Percentiles rank a stretch among this genome's conserved stretches.
These are phyloP conservation scores for Hippocampus guttulatus DNA, from an alignment of 2,113 vertebrate genomes.

Conservation along the genomic window DNA sequence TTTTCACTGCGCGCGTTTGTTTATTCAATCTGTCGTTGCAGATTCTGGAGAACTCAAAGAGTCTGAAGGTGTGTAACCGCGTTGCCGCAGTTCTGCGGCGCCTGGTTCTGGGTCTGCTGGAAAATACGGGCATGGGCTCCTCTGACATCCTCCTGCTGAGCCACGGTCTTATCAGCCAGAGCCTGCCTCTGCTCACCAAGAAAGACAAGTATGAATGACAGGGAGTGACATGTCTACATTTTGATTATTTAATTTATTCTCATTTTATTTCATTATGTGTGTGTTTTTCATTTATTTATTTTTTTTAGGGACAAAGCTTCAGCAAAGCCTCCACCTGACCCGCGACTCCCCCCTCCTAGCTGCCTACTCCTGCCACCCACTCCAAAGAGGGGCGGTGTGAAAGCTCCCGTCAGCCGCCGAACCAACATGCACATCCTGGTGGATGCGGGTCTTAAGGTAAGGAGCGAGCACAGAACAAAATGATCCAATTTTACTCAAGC, in stretches of 20 bases:
- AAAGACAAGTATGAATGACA: conserved; percentile 79
- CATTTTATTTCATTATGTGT: neutral
- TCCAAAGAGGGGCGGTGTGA: conserved; percentile 82
- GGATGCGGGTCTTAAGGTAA: conserved; percentile 87
- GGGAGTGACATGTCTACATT: neutral
- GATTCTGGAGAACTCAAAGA: conserved; percentile 84
- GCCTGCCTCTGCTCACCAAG: conserved; percentile 86
- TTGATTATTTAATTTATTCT: neutral
- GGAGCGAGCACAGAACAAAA: neutral
- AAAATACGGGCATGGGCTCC: conserved; percentile 79
- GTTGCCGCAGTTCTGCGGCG: conserved; percentile 83
- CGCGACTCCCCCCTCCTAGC: conserved; percentile 85
- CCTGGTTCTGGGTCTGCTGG: conserved; percentile 81
- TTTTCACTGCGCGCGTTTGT: neutral
- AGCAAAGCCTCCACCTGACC: conserved; percentile 74
- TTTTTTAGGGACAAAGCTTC: conserved; percentile 56
- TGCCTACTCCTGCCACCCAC: conserved; percentile 86
- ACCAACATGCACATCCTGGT: conserved; percentile 91
- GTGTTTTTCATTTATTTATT: conserved; percentile 3
- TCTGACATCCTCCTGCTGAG: conserved; percentile 85
- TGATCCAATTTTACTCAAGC: no score
- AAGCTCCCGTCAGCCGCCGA: conserved; percentile 79
- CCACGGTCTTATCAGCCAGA: conserved; percentile 89
- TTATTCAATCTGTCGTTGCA: conserved; percentile 53
- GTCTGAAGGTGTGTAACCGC: conserved; percentile 84